A percentile compares a stretch with the other conserved stretches of the same genome.
These are phyloP conservation scores for Emmelina monodactyla DNA, from an alignment of 2,888 invertebrate species.

Conservation along the genomic window DNA sequence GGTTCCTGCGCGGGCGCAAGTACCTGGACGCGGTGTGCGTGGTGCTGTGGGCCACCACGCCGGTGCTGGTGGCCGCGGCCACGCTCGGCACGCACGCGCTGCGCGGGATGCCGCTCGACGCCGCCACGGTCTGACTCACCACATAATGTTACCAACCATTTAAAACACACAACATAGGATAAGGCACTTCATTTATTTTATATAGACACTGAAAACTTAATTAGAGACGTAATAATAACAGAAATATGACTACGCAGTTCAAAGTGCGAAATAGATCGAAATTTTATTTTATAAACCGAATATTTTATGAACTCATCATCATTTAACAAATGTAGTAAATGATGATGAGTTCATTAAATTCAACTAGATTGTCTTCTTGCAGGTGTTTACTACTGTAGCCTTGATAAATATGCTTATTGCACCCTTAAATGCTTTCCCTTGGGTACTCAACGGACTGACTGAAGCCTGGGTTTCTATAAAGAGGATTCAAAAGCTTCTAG, in stretches of 20 bases:
- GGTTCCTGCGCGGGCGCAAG: constrained; percentile 84
- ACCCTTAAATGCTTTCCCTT: constrained; percentile 96
- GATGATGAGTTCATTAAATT: too few species aligned
- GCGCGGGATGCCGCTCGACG: constrained; percentile 80
- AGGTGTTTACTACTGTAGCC: constrained; percentile 91
- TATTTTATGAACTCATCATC: too few species aligned
- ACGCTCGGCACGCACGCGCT: constrained; percentile 83
- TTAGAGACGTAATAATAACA: too few species aligned
- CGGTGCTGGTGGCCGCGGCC: constrained; percentile 85
- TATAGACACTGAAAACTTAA: too few species aligned
- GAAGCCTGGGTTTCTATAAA: constrained; percentile 96
- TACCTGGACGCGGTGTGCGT: constrained; percentile 98
- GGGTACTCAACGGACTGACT: constrained; percentile 95
- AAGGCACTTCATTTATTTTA: too few species aligned
- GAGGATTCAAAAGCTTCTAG: constrained; percentile 82
- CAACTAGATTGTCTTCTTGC: too few species aligned
- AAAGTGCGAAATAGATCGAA: too few species aligned
- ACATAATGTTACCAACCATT: too few species aligned
- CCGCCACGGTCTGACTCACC: constrained; percentile 78
- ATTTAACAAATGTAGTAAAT: too few species aligned
- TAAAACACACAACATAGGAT: too few species aligned
- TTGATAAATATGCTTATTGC: constrained; percentile 95
- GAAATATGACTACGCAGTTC: too few species aligned
- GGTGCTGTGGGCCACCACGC: constrained; percentile 98
- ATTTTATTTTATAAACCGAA: too few species aligned